A percentile compares a stretch with the other conserved stretches of the same genome.
phyloP scores from a whole-genome alignment of 2,797 vertebrate genomes.

The Rhinichthys osculus region DNA sequence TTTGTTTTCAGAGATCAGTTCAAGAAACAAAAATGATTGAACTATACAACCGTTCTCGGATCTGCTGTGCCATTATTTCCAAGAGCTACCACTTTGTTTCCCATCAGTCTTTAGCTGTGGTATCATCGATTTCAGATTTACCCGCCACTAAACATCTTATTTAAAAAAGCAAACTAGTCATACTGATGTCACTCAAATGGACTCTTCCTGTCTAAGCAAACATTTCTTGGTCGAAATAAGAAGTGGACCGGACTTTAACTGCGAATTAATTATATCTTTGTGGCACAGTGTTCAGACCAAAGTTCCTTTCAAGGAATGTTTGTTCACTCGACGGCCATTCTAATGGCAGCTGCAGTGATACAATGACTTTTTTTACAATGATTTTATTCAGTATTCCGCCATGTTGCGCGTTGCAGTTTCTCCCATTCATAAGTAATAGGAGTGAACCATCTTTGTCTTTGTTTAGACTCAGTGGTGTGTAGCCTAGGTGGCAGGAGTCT shows the following conservation, averaged over 20 bases:
- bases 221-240: background rate
- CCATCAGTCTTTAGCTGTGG: background rate
- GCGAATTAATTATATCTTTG: background rate
- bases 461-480: slow-evolving; percentile 3
- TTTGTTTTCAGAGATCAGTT: background rate
- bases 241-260: background rate
- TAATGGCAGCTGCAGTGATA: background rate
- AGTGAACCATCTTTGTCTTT: background rate
- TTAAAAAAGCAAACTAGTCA: slow-evolving; percentile 2
- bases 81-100: background rate
- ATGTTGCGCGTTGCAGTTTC: background rate
- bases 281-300: background rate
- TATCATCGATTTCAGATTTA: slow-evolving; percentile 1
- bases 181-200: background rate
- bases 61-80: background rate
- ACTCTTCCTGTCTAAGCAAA: background rate
- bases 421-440: background rate
- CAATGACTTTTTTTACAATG: background rate
- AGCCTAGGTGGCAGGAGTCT: background rate
- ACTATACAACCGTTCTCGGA: background rate
- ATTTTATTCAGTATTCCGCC: background rate
- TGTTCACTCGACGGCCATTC: background rate
- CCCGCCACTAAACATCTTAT: background rate
- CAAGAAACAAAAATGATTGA: background rate
- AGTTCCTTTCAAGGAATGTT: background rate